Conservation (phyloP, 2,113 vertebrate species). For the Eptesicus fuscus region DNA sequence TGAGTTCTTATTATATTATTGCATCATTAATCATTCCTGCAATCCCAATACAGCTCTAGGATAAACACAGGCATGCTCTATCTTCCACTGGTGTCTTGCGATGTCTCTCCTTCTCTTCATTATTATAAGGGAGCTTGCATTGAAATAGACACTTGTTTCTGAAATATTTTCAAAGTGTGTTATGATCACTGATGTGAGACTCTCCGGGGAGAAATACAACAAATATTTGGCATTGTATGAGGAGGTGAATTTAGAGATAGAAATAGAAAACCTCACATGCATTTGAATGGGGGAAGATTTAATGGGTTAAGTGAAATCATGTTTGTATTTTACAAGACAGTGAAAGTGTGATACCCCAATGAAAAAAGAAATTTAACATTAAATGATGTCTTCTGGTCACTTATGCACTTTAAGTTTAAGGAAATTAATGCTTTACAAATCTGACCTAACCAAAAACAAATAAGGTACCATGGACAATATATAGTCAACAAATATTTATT, state of each 20-base stretch:
- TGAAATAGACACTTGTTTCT: constrained; percentile 64
- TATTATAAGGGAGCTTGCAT: constrained; percentile 50
- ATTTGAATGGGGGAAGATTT: background rate
- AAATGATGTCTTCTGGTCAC: background rate
- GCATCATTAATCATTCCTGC: constrained; percentile 73
- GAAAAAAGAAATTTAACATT: background rate
- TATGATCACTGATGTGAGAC: constrained; percentile 19
- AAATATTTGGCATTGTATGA: background rate
- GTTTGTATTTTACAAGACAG: background rate
- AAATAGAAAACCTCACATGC: background rate
- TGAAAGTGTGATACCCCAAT: background rate
- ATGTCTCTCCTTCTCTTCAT: constrained; percentile 35
- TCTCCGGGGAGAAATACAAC: background rate
- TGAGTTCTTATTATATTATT: constrained; percentile 75
- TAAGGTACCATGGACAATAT: background rate
- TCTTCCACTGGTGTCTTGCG: constrained; percentile 50
- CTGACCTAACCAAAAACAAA: background rate
- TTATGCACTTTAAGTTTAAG: background rate
- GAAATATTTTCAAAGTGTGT: constrained; percentile 44
- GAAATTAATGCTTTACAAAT: background rate
- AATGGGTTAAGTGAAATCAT: background rate
- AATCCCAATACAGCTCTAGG: constrained; percentile 58
- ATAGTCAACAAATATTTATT: background rate
- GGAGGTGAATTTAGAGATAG: background rate
- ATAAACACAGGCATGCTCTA: constrained; percentile 44